Percentiles rank a stretch among this genome's conserved stretches.
Conservation (phyloP, 1,140 invertebrate genomes). For the Drosophila eugracilis region DNA sequence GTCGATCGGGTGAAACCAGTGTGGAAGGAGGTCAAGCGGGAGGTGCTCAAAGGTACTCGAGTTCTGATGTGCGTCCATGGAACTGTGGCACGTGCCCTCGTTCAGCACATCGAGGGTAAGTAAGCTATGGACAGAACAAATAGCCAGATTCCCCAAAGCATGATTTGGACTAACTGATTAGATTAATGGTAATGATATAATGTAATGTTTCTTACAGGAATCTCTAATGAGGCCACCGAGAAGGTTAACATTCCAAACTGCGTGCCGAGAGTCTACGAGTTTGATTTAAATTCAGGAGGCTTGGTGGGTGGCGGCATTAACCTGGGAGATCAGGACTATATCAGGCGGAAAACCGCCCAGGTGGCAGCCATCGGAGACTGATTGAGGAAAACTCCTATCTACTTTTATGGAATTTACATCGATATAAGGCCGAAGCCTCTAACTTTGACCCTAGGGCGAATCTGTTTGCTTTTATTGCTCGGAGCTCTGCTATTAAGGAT, state of each 20-base stretch:
- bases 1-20: slow-evolving; percentile 87
- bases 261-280: slow-evolving; percentile 89
- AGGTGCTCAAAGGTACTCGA: slow-evolving; percentile 87
- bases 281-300: slow-evolving; percentile 87
- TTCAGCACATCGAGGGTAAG: slow-evolving; percentile 89
- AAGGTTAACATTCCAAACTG: slow-evolving; percentile 90
- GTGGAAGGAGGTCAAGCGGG: slow-evolving; percentile 89
- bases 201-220: slow-evolving; percentile 79
- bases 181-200: too few relatives aligned
- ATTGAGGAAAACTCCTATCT: slow-evolving; percentile 7
- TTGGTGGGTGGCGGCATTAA: slow-evolving; percentile 87
- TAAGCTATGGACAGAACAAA: not conserved
- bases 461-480: slow-evolving; percentile 3
- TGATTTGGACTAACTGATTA: too few relatives aligned
- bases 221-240: slow-evolving; percentile 88
- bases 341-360: slow-evolving; percentile 88
- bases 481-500: slow-evolving; percentile 8
- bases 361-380: slow-evolving; percentile 74
- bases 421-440: slow-evolving; percentile 1
- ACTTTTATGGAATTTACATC: slow-evolving; percentile 21
- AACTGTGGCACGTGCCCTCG: slow-evolving; percentile 89
- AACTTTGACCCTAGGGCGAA: not conserved
- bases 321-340: slow-evolving; percentile 88
- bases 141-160: too few relatives aligned
- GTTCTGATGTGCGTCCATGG: slow-evolving; percentile 90